Conservation (phyloP, 64 coral and sea anemone species). For the Montipora cactus region DNA sequence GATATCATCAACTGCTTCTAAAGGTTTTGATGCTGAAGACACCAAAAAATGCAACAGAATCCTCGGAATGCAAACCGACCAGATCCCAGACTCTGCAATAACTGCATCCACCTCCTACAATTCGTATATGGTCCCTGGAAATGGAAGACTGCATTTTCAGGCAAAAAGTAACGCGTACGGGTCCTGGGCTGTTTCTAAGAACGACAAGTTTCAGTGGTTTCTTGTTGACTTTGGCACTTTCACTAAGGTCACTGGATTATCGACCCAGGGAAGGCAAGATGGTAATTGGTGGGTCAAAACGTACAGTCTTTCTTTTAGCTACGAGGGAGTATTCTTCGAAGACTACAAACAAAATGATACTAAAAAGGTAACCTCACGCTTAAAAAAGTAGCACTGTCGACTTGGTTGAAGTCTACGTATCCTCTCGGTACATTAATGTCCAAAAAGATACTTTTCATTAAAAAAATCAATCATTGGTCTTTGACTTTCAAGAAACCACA, state of each 20-base stretch:
- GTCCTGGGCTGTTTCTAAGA: not conserved
- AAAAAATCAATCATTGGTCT: no score
- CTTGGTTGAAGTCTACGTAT: no score
- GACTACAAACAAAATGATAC: slow-evolving; percentile 36
- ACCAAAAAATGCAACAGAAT: slow-evolving; percentile 6
- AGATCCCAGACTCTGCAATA: slow-evolving; percentile 39
- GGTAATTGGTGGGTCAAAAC: slow-evolving; percentile 31
- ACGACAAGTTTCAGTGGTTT: slow-evolving; percentile 54
- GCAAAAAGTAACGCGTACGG: slow-evolving; percentile 6
- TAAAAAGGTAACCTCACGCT: slow-evolving; percentile 1
- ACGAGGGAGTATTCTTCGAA: slow-evolving; percentile 57
- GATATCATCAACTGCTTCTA: not conserved
- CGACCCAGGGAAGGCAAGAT: slow-evolving; percentile 64
- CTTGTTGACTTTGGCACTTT: slow-evolving; percentile 35
- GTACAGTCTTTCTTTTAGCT: slow-evolving; percentile 23
- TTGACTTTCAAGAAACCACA: no score
- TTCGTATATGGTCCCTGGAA: slow-evolving; percentile 17
- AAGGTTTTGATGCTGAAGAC: slow-evolving; percentile 17
- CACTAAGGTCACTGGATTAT: slow-evolving; percentile 31
- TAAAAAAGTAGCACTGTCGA: not conserved
- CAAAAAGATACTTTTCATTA: no score
- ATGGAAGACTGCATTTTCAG: slow-evolving; percentile 49
- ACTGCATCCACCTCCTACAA: slow-evolving; percentile 54
- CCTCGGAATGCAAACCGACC: slow-evolving; percentile 48
- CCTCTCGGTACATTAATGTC: no score